Base-by-base conservation (phyloP, 2,797 vertebrate genomes). In the Emydoidea blandingii region DNA sequence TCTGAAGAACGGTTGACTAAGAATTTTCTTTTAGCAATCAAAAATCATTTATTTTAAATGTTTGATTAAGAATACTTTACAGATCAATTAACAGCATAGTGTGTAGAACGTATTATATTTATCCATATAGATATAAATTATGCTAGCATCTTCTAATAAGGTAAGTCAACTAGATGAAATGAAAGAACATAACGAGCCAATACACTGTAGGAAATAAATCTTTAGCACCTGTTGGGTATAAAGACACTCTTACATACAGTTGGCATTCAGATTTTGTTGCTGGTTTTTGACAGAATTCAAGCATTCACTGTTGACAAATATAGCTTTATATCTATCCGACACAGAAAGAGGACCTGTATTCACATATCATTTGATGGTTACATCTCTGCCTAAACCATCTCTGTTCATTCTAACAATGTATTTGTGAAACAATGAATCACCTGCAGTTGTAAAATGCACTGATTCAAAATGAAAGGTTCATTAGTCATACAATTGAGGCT, bases 381-480 rank as follows among this genome's bases (percentile, higher is more conserved):
- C 65, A 93, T 92, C 49, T 93, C 54, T 86, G 53, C 86, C 78
- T 81, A 87, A 97, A 96, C 44, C 54, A 97, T 88, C 88, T 92
- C 4, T 12, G 57, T 57, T 97, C 94, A 97, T 81, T 81, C 88
- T 91, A 96, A 90, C 59, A 85, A 86, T 62, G 57, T 87, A 95
- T 97, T 41, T 86, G 34, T 90, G 91, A 97, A 80, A 90, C 86
- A 92, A 90, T 94, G 91, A 98, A 95, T 91, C 94, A 94, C 81
- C 88, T 91, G 78, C 93, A 97, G 95, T 82, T 88, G 78, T 97
- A 97, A 98, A 98, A 93, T 83, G 94, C 0, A 27, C 23, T 92
- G 93, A 97, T 97, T 94, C 90, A 97, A 96, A 98, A 95, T 96
- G 94, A 97, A 97, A 97, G 96, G 85, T 96, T 98, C 97, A 95